A percentile compares a stretch with the other conserved stretches of the same genome.
These are phyloP conservation scores for Aproaerema taeniolella DNA, from an alignment of 2,888 invertebrate species.

Conservation along the genomic window DNA sequence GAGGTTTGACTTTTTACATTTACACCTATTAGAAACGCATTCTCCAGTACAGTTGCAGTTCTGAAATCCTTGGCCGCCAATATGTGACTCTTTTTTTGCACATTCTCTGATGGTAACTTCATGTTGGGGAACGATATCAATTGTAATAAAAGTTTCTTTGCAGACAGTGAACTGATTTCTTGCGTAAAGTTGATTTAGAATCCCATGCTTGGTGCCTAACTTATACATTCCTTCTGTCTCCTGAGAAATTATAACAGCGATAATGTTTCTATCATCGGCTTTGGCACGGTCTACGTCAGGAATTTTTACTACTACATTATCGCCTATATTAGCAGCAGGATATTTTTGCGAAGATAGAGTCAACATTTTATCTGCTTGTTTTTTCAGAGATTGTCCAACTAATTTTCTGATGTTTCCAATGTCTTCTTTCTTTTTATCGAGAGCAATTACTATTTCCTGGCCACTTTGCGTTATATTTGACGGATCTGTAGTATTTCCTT, in stretches of 20 bases:
- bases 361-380: no score
- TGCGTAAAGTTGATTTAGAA: slow-evolving; percentile 13
- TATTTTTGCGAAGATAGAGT: no score
- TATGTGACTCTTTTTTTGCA: slow-evolving; percentile 14
- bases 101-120: slow-evolving; percentile 9
- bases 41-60: slow-evolving; percentile 14
- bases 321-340: no score
- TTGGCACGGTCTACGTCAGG: no score
- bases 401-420: slow-evolving; percentile 2
- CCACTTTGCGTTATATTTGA: no score
- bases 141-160: slow-evolving; percentile 8
- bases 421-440: not conserved
- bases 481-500: no score
- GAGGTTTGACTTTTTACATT: slow-evolving; percentile 8
- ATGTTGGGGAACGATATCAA: slow-evolving; percentile 2
- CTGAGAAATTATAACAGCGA: no score
- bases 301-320: no score
- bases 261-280: no score
- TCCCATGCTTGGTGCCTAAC: no score
- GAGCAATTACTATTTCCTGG: slow-evolving; percentile 1
- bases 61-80: slow-evolving; percentile 16
- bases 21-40: slow-evolving; percentile 13
- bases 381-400: not conserved
- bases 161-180: slow-evolving; percentile 14
- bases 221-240: no score